phyloP scores from a whole-genome alignment of 2,113 vertebrate genomes.

The Labrus mixtus region DNA sequence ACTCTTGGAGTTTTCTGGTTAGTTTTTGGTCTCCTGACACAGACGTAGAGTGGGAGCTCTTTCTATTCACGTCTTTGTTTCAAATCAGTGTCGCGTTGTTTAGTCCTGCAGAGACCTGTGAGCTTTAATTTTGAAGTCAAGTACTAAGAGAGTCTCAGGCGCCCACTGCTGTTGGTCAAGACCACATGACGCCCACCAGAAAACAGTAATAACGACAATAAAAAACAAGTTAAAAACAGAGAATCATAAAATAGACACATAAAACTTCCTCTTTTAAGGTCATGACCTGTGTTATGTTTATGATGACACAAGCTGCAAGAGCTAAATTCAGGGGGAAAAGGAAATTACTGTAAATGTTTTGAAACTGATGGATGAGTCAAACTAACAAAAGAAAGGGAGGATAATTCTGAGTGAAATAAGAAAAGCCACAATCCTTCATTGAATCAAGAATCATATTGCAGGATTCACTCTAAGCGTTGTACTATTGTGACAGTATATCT shows the following conservation, averaged over 20 bases:
- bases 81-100: constrained; percentile 31
- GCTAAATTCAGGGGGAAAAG: constrained; percentile 2
- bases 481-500: too few relatives aligned
- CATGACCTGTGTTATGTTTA: not conserved
- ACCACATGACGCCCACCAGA: not conserved
- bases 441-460: too few relatives aligned
- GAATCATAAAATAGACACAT: not conserved
- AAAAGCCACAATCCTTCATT: not conserved
- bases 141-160: not conserved
- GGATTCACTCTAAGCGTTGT: not conserved
- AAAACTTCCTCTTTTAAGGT: not conserved
- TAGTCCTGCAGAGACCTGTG: not conserved
- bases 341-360: not conserved
- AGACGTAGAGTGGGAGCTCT: constrained; percentile 50
- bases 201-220: not conserved
- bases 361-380: not conserved
- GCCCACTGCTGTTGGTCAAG: constrained; percentile 35
- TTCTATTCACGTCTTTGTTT: not conserved
- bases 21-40: not conserved
- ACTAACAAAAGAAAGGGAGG: not conserved
- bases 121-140: constrained; percentile 48
- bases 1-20: not conserved
- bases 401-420: not conserved
- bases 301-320: constrained; percentile 1
- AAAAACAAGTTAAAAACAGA: not conserved